Conservation (phyloP, 2,797 vertebrate genomes). For the Adelosebastes latens region DNA sequence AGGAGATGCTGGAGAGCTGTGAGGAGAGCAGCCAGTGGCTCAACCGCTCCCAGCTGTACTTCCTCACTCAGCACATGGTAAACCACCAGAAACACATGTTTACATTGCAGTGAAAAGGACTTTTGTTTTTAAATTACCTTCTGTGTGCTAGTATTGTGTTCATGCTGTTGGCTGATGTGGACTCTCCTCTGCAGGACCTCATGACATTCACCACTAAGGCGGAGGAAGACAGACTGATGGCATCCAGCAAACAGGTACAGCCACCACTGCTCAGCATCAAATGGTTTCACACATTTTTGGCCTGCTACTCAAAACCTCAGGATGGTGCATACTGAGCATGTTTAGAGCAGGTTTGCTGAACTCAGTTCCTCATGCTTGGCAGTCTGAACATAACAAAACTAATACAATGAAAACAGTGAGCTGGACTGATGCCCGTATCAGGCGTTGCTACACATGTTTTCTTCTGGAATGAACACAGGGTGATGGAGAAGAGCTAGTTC, state of each 20-base stretch:
- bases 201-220: constrained; percentile 88
- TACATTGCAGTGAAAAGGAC: too few species aligned
- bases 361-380: not conserved
- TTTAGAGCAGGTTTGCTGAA: not conserved
- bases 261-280: not conserved
- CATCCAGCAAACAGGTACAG: constrained; percentile 89
- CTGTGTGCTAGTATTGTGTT: not conserved
- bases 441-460: too few species aligned
- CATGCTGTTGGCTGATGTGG: not conserved
- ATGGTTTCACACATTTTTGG: not conserved
- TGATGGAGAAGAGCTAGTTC: not conserved
- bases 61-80: constrained; percentile 86
- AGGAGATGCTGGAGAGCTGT: constrained; percentile 82
- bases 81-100: not conserved
- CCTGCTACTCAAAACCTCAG: not conserved
- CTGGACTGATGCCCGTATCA: too few species aligned
- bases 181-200: constrained; percentile 84
- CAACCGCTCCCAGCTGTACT: constrained; percentile 90
- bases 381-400: not conserved
- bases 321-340: not conserved
- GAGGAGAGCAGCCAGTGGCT: constrained; percentile 91
- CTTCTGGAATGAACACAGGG: not conserved
- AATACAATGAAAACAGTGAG: not conserved
- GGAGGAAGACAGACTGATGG: constrained; percentile 87
- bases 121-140: too few species aligned